These are phyloP conservation scores for Anthoscopus minutus DNA, from an alignment of 2,113 vertebrate genomes.

Conservation along the genomic window DNA sequence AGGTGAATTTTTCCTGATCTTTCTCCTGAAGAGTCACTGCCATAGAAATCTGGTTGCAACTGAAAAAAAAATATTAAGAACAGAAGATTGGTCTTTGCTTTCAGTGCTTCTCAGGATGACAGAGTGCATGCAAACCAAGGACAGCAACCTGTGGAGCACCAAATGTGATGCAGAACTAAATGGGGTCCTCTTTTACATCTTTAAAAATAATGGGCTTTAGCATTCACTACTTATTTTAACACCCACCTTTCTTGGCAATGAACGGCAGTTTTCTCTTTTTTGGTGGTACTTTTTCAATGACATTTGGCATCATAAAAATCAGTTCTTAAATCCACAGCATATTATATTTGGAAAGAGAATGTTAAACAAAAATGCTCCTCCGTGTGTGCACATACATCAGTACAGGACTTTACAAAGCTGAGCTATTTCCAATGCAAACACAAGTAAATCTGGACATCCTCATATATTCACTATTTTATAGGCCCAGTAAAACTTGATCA, in stretches of 20 bases:
- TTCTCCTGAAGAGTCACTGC: not conserved
- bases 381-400: not conserved
- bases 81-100: not conserved
- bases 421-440: slow-evolving; percentile 31
- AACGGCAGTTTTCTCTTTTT: not conserved
- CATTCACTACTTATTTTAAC: not conserved
- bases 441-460: slow-evolving; percentile 28
- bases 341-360: slow-evolving; percentile 13
- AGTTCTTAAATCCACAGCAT: not conserved
- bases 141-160: not conserved
- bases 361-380: not conserved
- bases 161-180: not conserved
- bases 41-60: not conserved
- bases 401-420: not conserved
- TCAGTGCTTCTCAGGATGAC: not conserved
- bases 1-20: not conserved
- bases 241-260: not conserved
- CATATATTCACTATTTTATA: slow-evolving; percentile 18
- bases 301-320: not conserved
- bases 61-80: not conserved
- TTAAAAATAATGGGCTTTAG: not conserved
- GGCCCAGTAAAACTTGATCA: slow-evolving; percentile 49
- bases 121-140: not conserved
- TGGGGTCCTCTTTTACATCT: not conserved
- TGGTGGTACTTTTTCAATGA: not conserved